Evolutionary conservation across 1,140 invertebrate genomes (phyloP), one percentile per base, ranked within the genome.

Genomic region (Zaprionus vittiger): DNA sequence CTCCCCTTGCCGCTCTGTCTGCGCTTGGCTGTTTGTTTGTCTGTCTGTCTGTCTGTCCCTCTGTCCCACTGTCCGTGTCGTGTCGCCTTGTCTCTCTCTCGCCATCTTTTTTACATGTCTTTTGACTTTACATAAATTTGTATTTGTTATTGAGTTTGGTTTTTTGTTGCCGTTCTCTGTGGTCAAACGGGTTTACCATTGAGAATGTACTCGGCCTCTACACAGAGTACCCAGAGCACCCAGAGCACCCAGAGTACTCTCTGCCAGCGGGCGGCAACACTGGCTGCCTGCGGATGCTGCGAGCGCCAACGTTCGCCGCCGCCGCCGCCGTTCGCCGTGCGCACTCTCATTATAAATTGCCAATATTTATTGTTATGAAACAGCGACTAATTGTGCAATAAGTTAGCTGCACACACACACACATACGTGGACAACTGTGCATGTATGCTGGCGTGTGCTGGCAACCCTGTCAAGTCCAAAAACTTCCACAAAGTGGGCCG

Each of bases 331-430:
- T 9, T 34, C 11, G 31, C 37, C 55, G 55, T 67, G 26, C 37
- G 56, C 38, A 38, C 20, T n/a, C 60, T 64, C 56, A 86, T 82
- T 85, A 80, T 82, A 82, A 86, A 86, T 81, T 81, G 68, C 72
- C 76, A 87, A 87, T 83, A 86, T 86, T 87, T 86, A 73, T 67
- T 83, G 79, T 83, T 83, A 83, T 83, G 80, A 84, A 85, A 81
- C 82, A 68, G 78, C 64, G 41, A 75, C 70, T 73, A 79, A 86
- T 85, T 85, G 83, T 85, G 82, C 80, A 83, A 84, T 73, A 62
- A 60, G 26, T 71, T 69, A 54, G 44, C 4, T 31, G 12, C 41
- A 52, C 14, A 68, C n/a, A 14, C 14, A 66, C 26, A 20, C 4
- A 26, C 9, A 34, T 5, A 11, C n/a, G 7, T 22, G 6, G 14